A percentile compares a stretch with the other conserved stretches of the same genome.
Evolutionary conservation across 2,113 vertebrate genomes (phyloP).

Genomic region (Embiotoca jacksoni): DNA sequence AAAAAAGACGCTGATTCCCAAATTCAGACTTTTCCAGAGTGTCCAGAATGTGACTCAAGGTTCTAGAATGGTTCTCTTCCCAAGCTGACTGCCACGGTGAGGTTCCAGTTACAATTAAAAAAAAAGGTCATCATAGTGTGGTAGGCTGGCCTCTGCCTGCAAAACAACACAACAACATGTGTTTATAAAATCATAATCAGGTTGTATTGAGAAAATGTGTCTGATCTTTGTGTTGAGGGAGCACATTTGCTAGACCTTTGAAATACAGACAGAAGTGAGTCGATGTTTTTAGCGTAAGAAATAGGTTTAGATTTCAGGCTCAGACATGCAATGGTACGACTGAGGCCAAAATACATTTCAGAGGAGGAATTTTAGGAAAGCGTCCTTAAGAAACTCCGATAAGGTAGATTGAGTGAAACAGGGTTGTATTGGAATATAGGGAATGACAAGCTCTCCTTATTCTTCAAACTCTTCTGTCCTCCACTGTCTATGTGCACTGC

Average conservation of each 20-base stretch:
- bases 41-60: slow-evolving; percentile 29
- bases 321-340: too few relatives aligned
- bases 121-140: slow-evolving; percentile 88
- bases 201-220: background rate
- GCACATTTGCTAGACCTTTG: too few relatives aligned
- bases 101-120: slow-evolving; percentile 61
- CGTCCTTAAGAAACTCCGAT: too few relatives aligned
- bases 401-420: too few relatives aligned
- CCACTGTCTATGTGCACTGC: background rate
- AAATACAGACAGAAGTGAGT: background rate
- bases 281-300: background rate
- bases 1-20: slow-evolving; percentile 9
- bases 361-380: background rate
- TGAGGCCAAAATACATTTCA: background rate
- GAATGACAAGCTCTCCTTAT: too few relatives aligned
- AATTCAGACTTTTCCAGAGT: slow-evolving; percentile 37
- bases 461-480: too few relatives aligned
- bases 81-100: slow-evolving; percentile 13
- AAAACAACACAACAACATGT: slow-evolving; percentile 30
- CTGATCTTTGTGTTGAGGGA: background rate
- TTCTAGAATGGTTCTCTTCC: slow-evolving; percentile 16
- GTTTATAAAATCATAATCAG: background rate
- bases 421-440: too few relatives aligned
- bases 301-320: background rate
- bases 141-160: slow-evolving; percentile 96